Conservation (phyloP, 2,888 invertebrate species). For the Pristionchus exspectatus region DNA sequence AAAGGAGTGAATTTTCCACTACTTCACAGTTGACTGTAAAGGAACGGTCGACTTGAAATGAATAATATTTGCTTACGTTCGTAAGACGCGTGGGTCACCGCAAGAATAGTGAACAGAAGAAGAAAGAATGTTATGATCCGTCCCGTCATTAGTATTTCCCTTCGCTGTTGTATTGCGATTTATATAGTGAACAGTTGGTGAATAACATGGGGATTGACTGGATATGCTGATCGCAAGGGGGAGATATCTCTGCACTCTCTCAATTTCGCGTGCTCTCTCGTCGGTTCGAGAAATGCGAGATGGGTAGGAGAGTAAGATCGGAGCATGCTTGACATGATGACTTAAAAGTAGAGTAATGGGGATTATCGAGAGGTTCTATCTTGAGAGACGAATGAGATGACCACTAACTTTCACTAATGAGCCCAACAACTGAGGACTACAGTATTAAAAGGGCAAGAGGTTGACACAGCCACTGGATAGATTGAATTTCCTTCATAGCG, state of each 20-base stretch:
- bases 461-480: background rate
- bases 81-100: background rate
- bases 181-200: background rate
- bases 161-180: background rate
- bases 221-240: background rate
- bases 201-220: slow-evolving; percentile 16
- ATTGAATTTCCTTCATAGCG: background rate
- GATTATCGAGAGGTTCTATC: background rate
- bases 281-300: background rate
- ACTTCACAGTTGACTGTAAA: background rate
- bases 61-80: slow-evolving; percentile 19
- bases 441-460: background rate
- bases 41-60: background rate
- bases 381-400: background rate
- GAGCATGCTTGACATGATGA: background rate
- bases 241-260: background rate
- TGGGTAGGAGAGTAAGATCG: background rate
- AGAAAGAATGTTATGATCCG: slow-evolving; percentile 16
- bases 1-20: background rate
- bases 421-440: background rate
- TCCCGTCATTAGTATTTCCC: background rate
- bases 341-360: slow-evolving; percentile 2
- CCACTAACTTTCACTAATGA: background rate
- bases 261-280: background rate
- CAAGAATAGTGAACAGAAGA: background rate